Evolutionary conservation across 2,797 vertebrate genomes (phyloP), one percentile per base, ranked within the genome.

Genomic region (Gambusia yucatana): DNA sequence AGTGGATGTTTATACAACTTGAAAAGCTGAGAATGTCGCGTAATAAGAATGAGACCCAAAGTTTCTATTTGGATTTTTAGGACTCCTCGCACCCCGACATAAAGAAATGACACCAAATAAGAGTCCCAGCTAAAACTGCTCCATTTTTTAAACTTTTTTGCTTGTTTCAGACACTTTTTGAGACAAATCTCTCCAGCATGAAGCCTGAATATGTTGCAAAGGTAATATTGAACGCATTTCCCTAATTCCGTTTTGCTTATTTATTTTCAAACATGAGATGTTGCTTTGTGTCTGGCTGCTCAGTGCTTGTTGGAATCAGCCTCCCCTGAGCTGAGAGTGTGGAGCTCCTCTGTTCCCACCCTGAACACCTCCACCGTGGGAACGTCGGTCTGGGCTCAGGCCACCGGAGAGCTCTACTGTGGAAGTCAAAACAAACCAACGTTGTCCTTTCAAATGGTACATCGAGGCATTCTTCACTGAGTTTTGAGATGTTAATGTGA

Each of bases 401-500:
- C 94, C n/a, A 93, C 90, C 5, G 89, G 93, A 20, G 88, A 94
- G 77, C 83, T 98, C 69, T 74, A 69, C 50, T 92, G 93, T 75
- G 87, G 86, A n/a, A 52, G 6, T 0, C 0, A 86, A 72, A 72
- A 72, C 2, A 33, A 73, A 0, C 86, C 83, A 11, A 36, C 72
- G 4, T 89, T 97, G 17, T 90, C 87, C 87, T 96, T 97, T 84
- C 89, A 97, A 88, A 89, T 88, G 93, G 97, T 92, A 85, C 16
- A 0, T 25, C 39, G 7, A 63, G 46, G 43, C 33, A 14, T 22
- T 13, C 6, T 43, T 25, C 39, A 36, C 65, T 2, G 39, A 13
- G 10, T 44, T 39, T 20, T 9, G 61, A 20, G 0, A 44, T 6
- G 22, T 39, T 25, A 39, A 9, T 5, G 4, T 33, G 14, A 22